Evolutionary conservation across 1,140 invertebrate genomes (phyloP), one percentile per base, ranked within the genome.

Genomic region (Hycleus cichorii): DNA sequence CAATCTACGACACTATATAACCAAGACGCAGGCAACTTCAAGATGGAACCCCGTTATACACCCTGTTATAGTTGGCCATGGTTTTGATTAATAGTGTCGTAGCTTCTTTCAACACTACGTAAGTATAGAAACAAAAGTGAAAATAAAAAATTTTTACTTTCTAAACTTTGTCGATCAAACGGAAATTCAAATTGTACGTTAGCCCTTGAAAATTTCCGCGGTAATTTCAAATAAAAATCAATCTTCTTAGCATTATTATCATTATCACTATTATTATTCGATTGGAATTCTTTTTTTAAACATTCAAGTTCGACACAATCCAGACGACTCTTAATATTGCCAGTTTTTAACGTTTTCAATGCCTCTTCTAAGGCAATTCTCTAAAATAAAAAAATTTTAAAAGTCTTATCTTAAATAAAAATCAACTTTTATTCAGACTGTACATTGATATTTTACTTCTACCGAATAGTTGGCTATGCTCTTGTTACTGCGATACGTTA

Each of bases 261-360:
- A 18, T 18, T 18, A 18, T 18, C 18, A 18, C 76, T 5, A 75
- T 73, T 6, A 18, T 70, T 66, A 7, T 65, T 68, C 58, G 70
- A 67, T 39, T 74, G 70, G 8, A 75, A 79, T 97, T 62, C 83
- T 84, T 26, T 87, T 95, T 69, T 95, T 92, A 38, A 77, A 96
- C 47, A 91, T 95, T 69, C 89, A 87, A 49, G 92, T 95, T 69
- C 93, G 93, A 78, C 95, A 94, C 62, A 99, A 97, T 76, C 94
- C 96, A 75, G 94, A 49, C 76, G 77, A 18, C 66, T 62, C 39
- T 75, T 72, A 0, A 18, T 18, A 18, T 18, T 18, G 77, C 70
- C 9, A 77, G 66, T 10, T 18, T 18, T 18, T 18, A 18, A 18
- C 18, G 77, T 78, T 32, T 82, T 75, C 2, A 82, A 60, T 3